Conservation (phyloP, 2,888 invertebrate genomes). For the Macrosiphum euphorbiae region DNA sequence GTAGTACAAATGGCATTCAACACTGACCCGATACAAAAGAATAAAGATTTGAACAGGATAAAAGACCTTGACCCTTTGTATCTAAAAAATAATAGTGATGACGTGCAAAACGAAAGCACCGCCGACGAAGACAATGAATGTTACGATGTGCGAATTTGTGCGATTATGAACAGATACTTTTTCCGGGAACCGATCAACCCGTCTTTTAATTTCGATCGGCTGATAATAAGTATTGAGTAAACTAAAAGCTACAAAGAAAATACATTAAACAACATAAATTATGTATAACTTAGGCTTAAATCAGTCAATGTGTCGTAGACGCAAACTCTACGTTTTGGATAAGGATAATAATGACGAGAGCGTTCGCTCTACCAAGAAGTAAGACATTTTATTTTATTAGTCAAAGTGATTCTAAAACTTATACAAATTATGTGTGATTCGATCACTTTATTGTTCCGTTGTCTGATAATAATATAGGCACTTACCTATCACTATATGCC, state of each 20-base stretch:
- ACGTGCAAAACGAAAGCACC: neutral
- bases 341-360: neutral
- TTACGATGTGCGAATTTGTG: neutral
- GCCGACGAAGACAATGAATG: neutral
- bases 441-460: too few relatives aligned
- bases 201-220: neutral
- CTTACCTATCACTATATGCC: too few relatives aligned
- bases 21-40: neutral
- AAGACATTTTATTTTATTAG: neutral
- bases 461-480: too few relatives aligned
- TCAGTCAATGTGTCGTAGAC: neutral
- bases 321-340: neutral
- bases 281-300: neutral
- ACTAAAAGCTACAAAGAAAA: neutral
- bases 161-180: conserved; percentile 30
- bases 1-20: conserved; percentile 34
- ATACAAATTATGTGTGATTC: too few relatives aligned
- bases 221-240: neutral
- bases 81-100: neutral
- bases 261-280: neutral
- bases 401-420: neutral
- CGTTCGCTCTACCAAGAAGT: neutral
- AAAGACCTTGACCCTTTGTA: neutral
- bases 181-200: neutral
- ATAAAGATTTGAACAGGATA: neutral